Conservation (phyloP, 2,113 vertebrate species). For the Lipotes vexillifer region DNA sequence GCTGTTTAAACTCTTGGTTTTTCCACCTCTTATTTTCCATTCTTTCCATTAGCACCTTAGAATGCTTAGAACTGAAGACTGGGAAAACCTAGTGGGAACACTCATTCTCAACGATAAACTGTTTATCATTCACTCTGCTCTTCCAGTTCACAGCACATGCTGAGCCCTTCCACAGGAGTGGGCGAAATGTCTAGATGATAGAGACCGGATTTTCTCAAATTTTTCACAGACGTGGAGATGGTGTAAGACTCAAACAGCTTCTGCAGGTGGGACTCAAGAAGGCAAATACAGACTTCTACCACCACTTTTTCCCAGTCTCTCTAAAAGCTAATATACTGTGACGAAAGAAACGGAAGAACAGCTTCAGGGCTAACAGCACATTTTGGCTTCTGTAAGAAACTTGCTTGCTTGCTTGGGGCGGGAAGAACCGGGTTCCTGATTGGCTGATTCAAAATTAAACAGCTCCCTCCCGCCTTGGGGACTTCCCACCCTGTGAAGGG, state of each 20-base stretch:
- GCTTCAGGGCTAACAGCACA: no score
- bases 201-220: background rate
- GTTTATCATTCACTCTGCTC: background rate
- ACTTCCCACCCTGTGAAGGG: no score
- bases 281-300: background rate
- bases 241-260: background rate
- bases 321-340: background rate
- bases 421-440: no score
- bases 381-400: no score
- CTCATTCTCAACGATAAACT: background rate
- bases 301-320: background rate
- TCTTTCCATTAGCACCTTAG: background rate
- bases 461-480: no score
- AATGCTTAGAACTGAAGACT: background rate
- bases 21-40: background rate
- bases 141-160: background rate
- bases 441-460: no score
- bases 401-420: no score
- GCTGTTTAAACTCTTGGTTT: background rate
- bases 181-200: background rate
- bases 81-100: background rate
- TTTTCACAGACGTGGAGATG: background rate
- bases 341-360: no score
- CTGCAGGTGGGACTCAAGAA: background rate
- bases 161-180: background rate